phyloP scores from a whole-genome alignment of 1,140 invertebrate genomes.

The Ylistrum balloti region DNA sequence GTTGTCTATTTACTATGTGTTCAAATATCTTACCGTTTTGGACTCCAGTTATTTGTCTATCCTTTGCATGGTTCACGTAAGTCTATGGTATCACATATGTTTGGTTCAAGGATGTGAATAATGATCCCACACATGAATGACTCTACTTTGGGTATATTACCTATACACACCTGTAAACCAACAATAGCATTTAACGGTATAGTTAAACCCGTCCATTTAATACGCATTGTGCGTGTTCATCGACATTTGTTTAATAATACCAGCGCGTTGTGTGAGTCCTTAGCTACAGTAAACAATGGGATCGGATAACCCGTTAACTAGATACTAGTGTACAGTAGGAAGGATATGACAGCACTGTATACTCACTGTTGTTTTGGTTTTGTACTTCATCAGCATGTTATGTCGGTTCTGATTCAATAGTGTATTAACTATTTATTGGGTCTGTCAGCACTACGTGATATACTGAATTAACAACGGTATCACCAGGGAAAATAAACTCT shows the following conservation, averaged over 20 bases:
- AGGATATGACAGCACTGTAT: too few relatives aligned
- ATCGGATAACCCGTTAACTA: not conserved
- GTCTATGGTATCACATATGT: not conserved
- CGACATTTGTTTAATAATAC: not conserved
- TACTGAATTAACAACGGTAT: too few relatives aligned
- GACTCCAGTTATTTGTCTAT: not conserved
- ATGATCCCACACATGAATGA: not conserved
- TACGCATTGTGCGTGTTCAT: not conserved
- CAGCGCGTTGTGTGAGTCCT: not conserved
- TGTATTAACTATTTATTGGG: too few relatives aligned
- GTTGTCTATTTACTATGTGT: too few relatives aligned
- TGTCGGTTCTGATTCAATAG: too few relatives aligned
- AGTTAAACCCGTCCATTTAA: not conserved
- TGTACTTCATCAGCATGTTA: too few relatives aligned
- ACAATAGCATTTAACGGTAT: not conserved
- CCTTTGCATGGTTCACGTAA: not conserved
- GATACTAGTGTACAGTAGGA: not conserved
- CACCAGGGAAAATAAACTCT: too few relatives aligned
- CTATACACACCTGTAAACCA: not conserved
- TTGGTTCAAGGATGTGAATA: not conserved
- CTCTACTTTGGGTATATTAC: not conserved
- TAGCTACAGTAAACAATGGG: constrained; percentile 12
- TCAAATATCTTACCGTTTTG: not conserved
- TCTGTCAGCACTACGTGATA: too few relatives aligned
- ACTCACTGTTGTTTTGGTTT: too few relatives aligned